These are phyloP conservation scores for Tridacna gigas DNA, from an alignment of 2,888 invertebrate genomes.

Conservation along the genomic window DNA sequence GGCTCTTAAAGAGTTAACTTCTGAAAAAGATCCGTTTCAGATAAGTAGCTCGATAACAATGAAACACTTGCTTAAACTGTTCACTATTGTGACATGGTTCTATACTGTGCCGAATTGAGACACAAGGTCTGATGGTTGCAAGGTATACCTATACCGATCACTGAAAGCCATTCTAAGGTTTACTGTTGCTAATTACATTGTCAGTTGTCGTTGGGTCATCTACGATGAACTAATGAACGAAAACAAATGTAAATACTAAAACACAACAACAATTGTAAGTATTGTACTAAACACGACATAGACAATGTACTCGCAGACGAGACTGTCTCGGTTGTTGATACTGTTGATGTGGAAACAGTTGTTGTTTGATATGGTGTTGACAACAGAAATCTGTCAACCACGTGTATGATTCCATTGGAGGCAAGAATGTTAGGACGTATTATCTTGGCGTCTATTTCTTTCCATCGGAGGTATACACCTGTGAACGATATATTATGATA, in stretches of 20 bases:
- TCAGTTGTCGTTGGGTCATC: neutral
- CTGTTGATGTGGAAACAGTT: constrained; percentile 31
- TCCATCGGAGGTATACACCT: constrained; percentile 73
- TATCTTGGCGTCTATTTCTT: constrained; percentile 68
- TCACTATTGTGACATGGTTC: too few relatives aligned
- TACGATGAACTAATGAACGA: neutral
- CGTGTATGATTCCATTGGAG: constrained; percentile 78
- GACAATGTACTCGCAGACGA: constrained; percentile 4
- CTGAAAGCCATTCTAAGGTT: too few relatives aligned
- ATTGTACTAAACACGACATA: neutral
- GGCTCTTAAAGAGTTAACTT: too few relatives aligned
- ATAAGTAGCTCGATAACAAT: too few relatives aligned
- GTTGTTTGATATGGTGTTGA: constrained; percentile 66
- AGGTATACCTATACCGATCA: too few relatives aligned
- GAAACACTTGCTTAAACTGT: too few relatives aligned
- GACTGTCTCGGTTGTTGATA: neutral
- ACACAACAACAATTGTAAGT: neutral
- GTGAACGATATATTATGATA: constrained; percentile 40
- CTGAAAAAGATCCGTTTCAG: too few relatives aligned
- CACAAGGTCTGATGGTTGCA: too few relatives aligned
- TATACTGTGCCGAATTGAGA: too few relatives aligned
- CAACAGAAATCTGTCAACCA: constrained; percentile 73
- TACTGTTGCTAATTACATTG: too few relatives aligned
- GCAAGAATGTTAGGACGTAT: constrained; percentile 73
- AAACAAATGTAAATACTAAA: constrained; percentile 13